Evolutionary conservation across 2,113 vertebrate species (phyloP).

Genomic region (Raphicerus campestris): DNA sequence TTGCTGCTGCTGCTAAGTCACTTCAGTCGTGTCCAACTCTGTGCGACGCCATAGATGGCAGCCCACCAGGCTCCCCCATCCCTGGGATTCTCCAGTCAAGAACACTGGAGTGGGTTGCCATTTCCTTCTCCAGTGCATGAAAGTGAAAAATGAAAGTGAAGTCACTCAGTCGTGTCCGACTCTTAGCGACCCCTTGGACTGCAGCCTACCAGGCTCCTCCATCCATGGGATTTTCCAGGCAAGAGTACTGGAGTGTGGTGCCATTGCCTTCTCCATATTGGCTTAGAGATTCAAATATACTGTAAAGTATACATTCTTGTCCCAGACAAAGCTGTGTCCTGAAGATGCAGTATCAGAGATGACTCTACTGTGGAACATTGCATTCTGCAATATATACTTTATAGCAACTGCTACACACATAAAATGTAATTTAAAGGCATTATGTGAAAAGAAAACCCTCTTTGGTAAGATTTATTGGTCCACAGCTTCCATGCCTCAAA

Average conservation of each 20-base stretch:
- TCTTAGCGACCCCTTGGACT: no score
- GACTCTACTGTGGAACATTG: background rate
- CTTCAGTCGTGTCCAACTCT: no score
- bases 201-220: no score
- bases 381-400: background rate
- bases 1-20: background rate
- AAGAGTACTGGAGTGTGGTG: no score
- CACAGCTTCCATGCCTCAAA: conserved; percentile 26
- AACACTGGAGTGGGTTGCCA: no score
- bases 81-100: no score
- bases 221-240: no score
- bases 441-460: conserved; percentile 27
- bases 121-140: no score
- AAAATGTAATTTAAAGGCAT: conserved; percentile 1
- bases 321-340: background rate
- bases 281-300: background rate
- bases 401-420: background rate
- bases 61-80: no score
- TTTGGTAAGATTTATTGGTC: conserved; percentile 5
- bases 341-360: background rate
- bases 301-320: background rate
- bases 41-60: no score
- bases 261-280: background rate
- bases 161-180: no score
- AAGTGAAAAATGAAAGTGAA: no score